These are phyloP conservation scores for Callorhinus ursinus DNA, from an alignment of 2,113 vertebrate genomes.

Conservation along the genomic window DNA sequence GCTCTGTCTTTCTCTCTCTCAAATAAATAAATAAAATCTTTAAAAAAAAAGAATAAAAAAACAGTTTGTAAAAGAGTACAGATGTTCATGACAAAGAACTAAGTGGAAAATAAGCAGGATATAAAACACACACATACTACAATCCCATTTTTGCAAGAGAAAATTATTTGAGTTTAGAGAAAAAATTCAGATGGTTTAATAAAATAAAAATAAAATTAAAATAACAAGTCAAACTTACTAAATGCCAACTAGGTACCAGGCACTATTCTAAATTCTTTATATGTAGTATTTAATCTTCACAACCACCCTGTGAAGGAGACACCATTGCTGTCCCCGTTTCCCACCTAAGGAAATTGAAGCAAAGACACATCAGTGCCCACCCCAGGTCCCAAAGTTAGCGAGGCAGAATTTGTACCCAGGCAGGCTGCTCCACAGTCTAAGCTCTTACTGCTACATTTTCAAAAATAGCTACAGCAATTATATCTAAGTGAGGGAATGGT, in stretches of 20 bases:
- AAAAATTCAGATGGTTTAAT: not conserved
- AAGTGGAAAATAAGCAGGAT: not conserved
- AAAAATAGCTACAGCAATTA: not conserved
- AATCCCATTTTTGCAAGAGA: slow-evolving; percentile 7
- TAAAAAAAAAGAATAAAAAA: not conserved
- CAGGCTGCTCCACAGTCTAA: not conserved
- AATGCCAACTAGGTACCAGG: not conserved
- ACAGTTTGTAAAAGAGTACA: not conserved
- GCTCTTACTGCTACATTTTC: not conserved
- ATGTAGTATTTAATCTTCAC: not conserved
- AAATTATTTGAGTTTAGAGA: not conserved
- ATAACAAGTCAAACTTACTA: not conserved
- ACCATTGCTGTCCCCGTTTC: too few relatives aligned
- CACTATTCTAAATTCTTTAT: not conserved
- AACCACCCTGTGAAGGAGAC: not conserved
- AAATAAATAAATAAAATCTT: not conserved
- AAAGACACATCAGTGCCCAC: not conserved
- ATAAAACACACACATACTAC: not conserved
- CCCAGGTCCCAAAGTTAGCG: too few relatives aligned
- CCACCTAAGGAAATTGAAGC: not conserved
- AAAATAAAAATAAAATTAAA: not conserved
- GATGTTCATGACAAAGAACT: not conserved
- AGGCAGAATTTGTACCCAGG: not conserved
- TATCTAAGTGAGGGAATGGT: not conserved
- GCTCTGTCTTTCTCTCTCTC: too few relatives aligned